Conservation (phyloP, 2,797 vertebrate genomes). For the Florisuga fusca region DNA sequence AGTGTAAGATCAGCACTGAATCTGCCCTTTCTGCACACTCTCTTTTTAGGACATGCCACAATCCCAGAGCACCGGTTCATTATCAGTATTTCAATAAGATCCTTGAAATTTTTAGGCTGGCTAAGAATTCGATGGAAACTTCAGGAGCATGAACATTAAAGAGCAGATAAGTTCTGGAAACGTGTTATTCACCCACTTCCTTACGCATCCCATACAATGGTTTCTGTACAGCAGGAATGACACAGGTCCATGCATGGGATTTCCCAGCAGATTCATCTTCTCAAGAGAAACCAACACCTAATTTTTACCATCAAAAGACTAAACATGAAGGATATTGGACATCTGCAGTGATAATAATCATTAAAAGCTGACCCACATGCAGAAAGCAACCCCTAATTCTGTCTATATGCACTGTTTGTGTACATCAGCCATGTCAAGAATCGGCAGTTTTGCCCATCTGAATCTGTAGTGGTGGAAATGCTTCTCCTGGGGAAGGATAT, state of each 20-base stretch:
- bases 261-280: background rate
- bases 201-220: background rate
- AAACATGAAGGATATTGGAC: background rate
- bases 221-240: background rate
- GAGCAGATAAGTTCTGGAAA: background rate
- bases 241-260: fast-evolving
- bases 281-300: background rate
- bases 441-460: background rate
- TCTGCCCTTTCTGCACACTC: background rate
- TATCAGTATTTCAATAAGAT: background rate
- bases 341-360: background rate
- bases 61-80: background rate
- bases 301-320: background rate
- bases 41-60: fast-evolving
- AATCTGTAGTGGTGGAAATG: background rate
- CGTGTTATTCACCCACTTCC: background rate
- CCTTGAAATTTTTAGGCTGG: background rate
- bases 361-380: background rate
- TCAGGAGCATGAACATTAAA: background rate
- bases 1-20: background rate
- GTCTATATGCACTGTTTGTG: background rate
- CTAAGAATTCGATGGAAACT: background rate
- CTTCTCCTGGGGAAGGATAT: background rate
- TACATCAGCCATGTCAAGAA: fast-evolving
- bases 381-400: background rate